Percentiles rank a stretch among this genome's conserved stretches.
Evolutionary conservation across 1,140 invertebrate genomes (phyloP).

Genomic region (Macrosteles quadrilineatus): DNA sequence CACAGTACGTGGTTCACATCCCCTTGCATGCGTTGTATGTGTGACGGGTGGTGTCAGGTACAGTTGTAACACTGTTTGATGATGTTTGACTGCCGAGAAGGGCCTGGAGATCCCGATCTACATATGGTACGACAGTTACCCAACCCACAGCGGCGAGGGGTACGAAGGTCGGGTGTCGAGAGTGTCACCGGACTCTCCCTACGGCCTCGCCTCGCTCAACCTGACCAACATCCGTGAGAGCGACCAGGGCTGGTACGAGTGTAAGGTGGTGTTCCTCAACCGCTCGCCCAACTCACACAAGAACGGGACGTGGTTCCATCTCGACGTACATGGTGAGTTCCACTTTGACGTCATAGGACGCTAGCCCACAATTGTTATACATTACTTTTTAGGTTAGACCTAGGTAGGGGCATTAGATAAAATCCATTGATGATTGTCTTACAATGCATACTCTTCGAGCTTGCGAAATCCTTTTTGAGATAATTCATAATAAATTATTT

Average conservation of each 20-base stretch:
- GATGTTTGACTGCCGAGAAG: conserved; percentile 52
- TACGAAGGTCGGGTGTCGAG: conserved; percentile 89
- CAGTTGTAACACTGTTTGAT: conserved; percentile 7
- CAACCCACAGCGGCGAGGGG: conserved; percentile 88
- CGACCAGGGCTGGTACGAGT: conserved; percentile 97
- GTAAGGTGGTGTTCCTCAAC: conserved; percentile 94
- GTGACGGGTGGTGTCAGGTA: conserved; percentile 46
- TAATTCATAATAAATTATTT: no score
- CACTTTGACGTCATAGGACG: neutral
- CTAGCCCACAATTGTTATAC: no score
- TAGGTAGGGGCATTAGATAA: no score
- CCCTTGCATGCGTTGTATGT: neutral
- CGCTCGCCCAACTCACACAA: conserved; percentile 84
- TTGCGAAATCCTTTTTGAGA: no score
- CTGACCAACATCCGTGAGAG: conserved; percentile 88
- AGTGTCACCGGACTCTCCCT: conserved; percentile 81
- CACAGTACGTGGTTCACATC: no score
- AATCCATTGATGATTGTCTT: no score
- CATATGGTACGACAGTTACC: conserved; percentile 97
- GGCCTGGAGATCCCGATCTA: conserved; percentile 92
- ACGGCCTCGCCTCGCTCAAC: conserved; percentile 89
- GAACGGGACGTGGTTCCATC: conserved; percentile 95
- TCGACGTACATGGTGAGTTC: conserved; percentile 84
- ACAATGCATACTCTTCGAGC: no score
- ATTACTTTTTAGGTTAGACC: no score